Conservation (phyloP, 2,888 invertebrate species). For the Phorcus lineatus region DNA sequence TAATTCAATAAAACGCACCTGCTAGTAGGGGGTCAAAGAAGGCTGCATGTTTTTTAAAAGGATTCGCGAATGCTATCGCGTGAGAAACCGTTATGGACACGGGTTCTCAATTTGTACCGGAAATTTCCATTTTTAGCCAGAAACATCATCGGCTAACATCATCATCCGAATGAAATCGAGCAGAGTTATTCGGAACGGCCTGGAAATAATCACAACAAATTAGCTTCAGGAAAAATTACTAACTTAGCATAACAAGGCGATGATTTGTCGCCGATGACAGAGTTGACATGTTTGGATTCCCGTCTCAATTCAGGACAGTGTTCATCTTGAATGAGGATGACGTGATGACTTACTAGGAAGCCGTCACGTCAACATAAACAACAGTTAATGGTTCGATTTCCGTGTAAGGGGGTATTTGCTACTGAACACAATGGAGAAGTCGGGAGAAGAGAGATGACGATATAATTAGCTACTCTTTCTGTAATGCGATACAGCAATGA, state of each 20-base stretch:
- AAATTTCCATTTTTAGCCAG: background rate
- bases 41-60: no score
- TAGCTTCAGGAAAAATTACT: background rate
- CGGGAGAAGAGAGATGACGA: background rate
- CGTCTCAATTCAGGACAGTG: background rate
- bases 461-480: background rate
- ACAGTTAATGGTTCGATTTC: background rate
- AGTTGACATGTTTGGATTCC: background rate
- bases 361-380: background rate
- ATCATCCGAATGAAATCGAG: constrained; percentile 6
- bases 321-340: background rate
- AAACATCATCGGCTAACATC: background rate
- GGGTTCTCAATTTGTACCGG: background rate
- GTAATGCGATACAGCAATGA: background rate
- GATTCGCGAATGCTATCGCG: background rate
- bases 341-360: background rate
- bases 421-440: background rate
- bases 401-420: background rate
- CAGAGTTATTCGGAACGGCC: background rate
- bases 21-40: no score
- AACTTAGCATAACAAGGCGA: background rate
- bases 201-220: background rate
- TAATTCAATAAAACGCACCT: no score
- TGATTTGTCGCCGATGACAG: background rate
- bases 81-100: background rate